Evolutionary conservation across 2,797 vertebrate genomes (phyloP).

Genomic region (Crenuchus spilurus): DNA sequence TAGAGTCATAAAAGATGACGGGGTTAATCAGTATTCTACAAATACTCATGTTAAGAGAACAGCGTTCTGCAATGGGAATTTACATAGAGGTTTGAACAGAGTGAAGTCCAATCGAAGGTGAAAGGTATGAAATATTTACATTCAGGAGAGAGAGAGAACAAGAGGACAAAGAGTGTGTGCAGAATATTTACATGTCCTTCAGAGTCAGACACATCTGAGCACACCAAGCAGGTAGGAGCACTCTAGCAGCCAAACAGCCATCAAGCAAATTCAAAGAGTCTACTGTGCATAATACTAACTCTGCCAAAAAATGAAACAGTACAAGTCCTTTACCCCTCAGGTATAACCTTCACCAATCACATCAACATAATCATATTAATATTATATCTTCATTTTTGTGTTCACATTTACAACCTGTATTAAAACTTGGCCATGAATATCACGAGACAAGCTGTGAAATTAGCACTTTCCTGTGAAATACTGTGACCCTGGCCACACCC

Average conservation of each 20-base stretch:
- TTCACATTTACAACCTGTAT: too few species aligned
- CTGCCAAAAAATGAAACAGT: too few species aligned
- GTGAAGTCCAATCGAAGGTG: background rate
- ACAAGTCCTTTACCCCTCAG: too few species aligned
- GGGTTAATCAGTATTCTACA: background rate
- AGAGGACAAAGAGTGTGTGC: background rate
- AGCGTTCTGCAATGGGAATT: background rate
- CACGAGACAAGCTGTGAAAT: too few species aligned
- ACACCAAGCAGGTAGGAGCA: background rate
- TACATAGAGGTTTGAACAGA: conserved; percentile 1
- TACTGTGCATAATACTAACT: too few species aligned
- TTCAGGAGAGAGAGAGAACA: background rate
- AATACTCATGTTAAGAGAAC: background rate
- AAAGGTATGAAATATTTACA: background rate
- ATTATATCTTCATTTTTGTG: too few species aligned
- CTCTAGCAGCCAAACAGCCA: background rate
- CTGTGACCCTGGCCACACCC: too few species aligned
- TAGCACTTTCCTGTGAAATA: too few species aligned
- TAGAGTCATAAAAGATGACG: background rate
- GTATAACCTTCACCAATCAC: too few species aligned
- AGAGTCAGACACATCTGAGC: background rate
- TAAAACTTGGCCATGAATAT: too few species aligned
- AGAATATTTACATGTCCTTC: background rate
- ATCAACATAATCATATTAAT: too few species aligned
- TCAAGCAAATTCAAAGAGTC: background rate